Conservation (phyloP, 2,888 invertebrate genomes). For the Erebia aethiops region DNA sequence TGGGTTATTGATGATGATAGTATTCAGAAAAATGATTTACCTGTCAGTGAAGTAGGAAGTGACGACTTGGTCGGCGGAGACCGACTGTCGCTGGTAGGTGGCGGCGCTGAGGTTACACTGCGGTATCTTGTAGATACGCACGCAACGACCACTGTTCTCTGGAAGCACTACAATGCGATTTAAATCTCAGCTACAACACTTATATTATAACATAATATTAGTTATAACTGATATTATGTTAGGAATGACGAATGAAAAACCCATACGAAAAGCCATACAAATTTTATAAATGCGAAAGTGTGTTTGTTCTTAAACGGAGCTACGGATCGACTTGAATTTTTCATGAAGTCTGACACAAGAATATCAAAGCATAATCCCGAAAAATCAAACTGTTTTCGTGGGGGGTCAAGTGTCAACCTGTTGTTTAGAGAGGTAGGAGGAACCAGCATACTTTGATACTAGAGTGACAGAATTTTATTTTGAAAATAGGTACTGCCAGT, state of each 20-base stretch:
- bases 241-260: not conserved
- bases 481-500: no score
- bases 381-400: not conserved
- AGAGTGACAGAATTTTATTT: no score
- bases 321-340: no score
- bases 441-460: no score
- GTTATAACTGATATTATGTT: no score
- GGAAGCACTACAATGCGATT: slow-evolving; percentile 57
- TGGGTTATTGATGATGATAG: not conserved
- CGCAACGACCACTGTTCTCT: slow-evolving; percentile 75
- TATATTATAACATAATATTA: no score
- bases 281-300: not conserved
- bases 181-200: no score
- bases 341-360: no score
- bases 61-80: slow-evolving; percentile 76
- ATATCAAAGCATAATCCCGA: not conserved
- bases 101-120: slow-evolving; percentile 77
- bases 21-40: slow-evolving; percentile 42
- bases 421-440: no score
- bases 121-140: slow-evolving; percentile 76
- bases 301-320: not conserved
- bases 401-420: no score
- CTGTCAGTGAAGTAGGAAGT: slow-evolving; percentile 73
- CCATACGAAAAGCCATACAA: not conserved
- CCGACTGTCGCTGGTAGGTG: slow-evolving; percentile 74